Evolutionary conservation across 2,113 vertebrate species (phyloP), one percentile per base, ranked within the genome.

Genomic region (Notothenia coriiceps): DNA sequence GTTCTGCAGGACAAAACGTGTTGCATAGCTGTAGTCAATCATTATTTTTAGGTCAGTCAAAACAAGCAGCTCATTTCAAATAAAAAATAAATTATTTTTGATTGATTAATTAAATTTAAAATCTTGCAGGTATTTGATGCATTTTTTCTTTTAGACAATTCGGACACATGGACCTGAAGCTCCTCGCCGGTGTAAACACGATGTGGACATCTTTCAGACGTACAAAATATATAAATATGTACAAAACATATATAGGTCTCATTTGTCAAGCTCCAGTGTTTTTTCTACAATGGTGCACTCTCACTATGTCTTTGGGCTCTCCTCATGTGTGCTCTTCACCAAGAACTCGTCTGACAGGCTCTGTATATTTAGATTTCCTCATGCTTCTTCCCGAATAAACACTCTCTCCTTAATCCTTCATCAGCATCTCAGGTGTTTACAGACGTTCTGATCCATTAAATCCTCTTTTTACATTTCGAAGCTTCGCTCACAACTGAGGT

Each of bases 161-260:
- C 1, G 1, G 35, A 77, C 40, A 56, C 33, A 57, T 60, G 66
- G 55, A 76, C 35, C 25, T n/a, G 17, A 15, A 73, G 63, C 77
- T 82, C 68, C 43, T 70, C 52, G 57, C 52, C 74, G 76, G 59
- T 76, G 86, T 86, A 83, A 88, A 90, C 88, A 84, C 73, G 70
- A 79, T 50, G 50, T 46, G 75, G 77, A 82, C 81, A 79, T 88
- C 80, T 78, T 71, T 79, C 57, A 86, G 65, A 83, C 47, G 7
- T 84, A 89, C 35, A 86, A 85, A 91, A 86, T 80, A 86, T 80
- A 81, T 82, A 84, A 86, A 90, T 88, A 88, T 76, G 79, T 81
- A 89, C 71, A 90, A 89, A 87, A 89, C 52, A 67, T 56, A 54
- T 55, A 54, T 51, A 51, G 50, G 54, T 74, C 63, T 79, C n/a